These are phyloP conservation scores for Clarias batrachus DNA, from an alignment of 2,113 vertebrate genomes.

Conservation along the genomic window DNA sequence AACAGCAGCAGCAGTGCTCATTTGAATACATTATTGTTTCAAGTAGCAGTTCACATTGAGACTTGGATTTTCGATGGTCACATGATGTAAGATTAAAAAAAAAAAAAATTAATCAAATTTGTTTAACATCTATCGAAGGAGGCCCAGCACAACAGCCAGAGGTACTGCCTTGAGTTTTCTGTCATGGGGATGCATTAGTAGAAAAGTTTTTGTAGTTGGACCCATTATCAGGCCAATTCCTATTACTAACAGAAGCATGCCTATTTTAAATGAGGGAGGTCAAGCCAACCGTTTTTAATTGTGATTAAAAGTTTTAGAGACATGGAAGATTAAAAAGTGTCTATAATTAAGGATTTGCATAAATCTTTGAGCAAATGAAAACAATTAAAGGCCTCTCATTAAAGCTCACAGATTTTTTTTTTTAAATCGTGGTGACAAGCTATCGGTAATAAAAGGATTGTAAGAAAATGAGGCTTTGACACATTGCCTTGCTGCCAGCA, in stretches of 20 bases:
- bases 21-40: background rate
- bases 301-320: background rate
- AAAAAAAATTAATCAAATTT: too few species aligned
- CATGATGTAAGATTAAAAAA: background rate
- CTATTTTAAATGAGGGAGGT: background rate
- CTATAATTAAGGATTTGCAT: background rate
- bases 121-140: background rate
- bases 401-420: slow-evolving; percentile 16
- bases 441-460: slow-evolving; percentile 3
- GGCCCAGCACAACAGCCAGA: background rate
- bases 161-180: background rate
- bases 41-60: background rate
- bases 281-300: background rate
- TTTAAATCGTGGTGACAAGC: background rate
- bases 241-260: background rate
- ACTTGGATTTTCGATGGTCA: background rate
- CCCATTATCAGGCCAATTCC: too few species aligned
- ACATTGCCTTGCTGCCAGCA: slow-evolving; percentile 23
- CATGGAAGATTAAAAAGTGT: background rate
- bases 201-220: too few species aligned
- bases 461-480: background rate
- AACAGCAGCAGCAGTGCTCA: background rate
- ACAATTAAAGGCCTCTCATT: slow-evolving; percentile 16
- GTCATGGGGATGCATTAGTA: background rate
- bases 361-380: background rate